Evolutionary conservation across 2,888 invertebrate species (phyloP).

Genomic region (Selenia dentaria): DNA sequence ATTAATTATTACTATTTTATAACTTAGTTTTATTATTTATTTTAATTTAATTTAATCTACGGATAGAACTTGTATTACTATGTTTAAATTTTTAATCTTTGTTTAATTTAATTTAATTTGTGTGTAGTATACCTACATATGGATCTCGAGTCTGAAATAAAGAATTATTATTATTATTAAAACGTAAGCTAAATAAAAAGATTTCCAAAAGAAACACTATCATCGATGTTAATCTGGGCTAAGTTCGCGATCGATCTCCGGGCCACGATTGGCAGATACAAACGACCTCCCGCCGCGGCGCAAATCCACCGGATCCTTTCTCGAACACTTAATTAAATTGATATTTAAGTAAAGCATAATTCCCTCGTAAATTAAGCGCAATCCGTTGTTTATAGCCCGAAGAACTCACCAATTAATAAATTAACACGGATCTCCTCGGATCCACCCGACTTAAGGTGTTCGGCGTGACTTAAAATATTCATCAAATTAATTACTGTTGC

Average conservation of each 20-base stretch:
- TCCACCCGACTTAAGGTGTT: slow-evolving; percentile 66
- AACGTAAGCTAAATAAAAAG: too few species aligned
- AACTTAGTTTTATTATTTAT: too few species aligned
- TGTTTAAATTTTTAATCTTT: too few species aligned
- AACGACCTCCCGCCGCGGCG: slow-evolving; percentile 53
- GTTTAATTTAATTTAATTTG: too few species aligned
- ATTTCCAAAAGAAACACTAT: too few species aligned
- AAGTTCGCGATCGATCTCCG: slow-evolving; percentile 10
- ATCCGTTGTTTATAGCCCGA: slow-evolving; percentile 80
- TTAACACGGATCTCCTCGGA: slow-evolving; percentile 70
- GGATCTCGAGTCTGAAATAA: too few species aligned
- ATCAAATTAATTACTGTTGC: slow-evolving; percentile 72
- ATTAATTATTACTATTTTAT: too few species aligned
- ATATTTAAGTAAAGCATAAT: slow-evolving; percentile 84
- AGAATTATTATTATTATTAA: too few species aligned
- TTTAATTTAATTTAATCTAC: too few species aligned
- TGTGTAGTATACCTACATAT: too few species aligned
- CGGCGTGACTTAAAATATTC: slow-evolving; percentile 67
- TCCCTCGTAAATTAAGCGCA: slow-evolving; percentile 83
- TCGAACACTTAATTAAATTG: slow-evolving; percentile 83
- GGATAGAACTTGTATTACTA: too few species aligned
- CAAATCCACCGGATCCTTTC: slow-evolving; percentile 69
- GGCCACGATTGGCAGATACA: slow-evolving; percentile 65
- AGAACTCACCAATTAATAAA: slow-evolving; percentile 82
- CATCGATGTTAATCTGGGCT: neutral